Conservation (phyloP, 2,797 vertebrate species). For the Eulemur albifrons region DNA sequence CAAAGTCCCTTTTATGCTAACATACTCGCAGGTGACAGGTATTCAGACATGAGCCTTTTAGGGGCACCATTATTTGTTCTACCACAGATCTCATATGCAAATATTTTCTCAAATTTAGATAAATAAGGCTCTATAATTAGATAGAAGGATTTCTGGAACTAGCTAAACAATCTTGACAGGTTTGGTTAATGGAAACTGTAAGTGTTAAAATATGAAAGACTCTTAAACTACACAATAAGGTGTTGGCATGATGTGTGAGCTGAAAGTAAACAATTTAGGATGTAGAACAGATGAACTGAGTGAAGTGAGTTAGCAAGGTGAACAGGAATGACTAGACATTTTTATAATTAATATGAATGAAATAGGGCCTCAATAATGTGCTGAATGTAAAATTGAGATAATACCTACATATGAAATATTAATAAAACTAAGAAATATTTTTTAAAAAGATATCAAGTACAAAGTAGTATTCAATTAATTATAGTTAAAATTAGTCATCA, state of each 20-base stretch:
- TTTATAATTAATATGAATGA: background rate
- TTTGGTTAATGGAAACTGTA: background rate
- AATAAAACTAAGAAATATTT: background rate
- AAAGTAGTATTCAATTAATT: background rate
- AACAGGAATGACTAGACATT: background rate
- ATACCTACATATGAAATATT: background rate
- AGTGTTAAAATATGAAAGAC: background rate
- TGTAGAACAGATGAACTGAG: background rate
- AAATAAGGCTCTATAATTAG: background rate
- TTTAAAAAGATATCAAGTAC: background rate
- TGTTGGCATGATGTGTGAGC: background rate
- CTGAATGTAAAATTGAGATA: background rate
- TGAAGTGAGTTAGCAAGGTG: background rate
- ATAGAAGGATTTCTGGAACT: background rate
- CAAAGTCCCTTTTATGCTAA: background rate
- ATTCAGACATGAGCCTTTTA: background rate
- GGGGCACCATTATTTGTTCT: background rate
- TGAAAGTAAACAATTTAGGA: background rate
- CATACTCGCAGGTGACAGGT: background rate
- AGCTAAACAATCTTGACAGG: background rate
- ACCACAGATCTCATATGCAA: background rate
- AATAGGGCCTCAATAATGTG: background rate
- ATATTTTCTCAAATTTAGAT: background rate
- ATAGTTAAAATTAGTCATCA: background rate
- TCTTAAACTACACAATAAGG: background rate